A percentile compares a stretch with the other conserved stretches of the same genome.
phyloP scores from a whole-genome alignment of 2,113 vertebrate genomes.

The Ranitomeya imitator region DNA sequence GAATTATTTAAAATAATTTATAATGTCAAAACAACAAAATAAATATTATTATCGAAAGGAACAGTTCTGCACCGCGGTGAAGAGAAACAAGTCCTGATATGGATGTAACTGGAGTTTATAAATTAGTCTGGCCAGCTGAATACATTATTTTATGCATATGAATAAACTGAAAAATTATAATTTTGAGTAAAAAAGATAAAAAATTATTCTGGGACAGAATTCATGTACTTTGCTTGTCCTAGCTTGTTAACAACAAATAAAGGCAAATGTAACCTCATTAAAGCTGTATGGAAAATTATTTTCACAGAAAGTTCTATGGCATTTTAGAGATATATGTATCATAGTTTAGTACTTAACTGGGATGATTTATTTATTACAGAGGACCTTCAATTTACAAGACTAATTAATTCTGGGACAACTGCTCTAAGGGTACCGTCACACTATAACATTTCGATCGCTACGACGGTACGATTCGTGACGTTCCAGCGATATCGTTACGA shows the following conservation, averaged over 20 bases:
- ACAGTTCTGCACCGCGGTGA: not conserved
- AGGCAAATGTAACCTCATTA: not conserved
- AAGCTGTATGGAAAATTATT: not conserved
- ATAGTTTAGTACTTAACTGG: not conserved
- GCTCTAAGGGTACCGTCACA: too few species aligned
- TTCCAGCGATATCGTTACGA: too few species aligned
- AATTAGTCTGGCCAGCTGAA: not conserved
- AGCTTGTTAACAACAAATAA: not conserved
- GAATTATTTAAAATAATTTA: not conserved
- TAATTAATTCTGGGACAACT: too few species aligned
- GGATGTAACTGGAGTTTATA: not conserved
- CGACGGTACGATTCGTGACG: too few species aligned
- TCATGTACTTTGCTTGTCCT: not conserved
- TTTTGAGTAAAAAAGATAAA: not conserved
- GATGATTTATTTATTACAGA: not conserved
- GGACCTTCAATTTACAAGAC: too few species aligned
- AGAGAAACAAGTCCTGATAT: not conserved
- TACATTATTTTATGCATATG: not conserved
- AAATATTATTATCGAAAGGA: not conserved
- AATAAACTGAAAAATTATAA: not conserved
- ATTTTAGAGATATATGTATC: not conserved
- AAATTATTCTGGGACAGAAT: not conserved
- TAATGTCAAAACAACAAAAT: not conserved
- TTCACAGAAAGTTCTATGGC: not conserved
- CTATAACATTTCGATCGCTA: too few species aligned